phyloP scores from a whole-genome alignment of 2,797 vertebrate genomes.

The Cossypha dichroa region DNA sequence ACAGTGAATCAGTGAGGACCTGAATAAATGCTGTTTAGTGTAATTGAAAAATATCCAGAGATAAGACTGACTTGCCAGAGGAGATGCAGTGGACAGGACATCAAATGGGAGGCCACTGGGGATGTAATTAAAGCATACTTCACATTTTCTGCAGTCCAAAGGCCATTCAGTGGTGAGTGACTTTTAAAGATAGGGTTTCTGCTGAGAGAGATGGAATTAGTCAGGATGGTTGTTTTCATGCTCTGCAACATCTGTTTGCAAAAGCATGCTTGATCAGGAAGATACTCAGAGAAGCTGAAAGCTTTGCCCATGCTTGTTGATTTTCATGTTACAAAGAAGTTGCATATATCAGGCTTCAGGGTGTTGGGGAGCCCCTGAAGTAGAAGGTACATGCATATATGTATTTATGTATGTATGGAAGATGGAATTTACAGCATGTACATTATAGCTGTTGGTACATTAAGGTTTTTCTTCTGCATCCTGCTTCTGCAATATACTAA shows the following conservation, averaged over 20 bases:
- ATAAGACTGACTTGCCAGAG: conserved; percentile 63
- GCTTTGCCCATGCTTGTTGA: neutral
- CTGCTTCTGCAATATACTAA: neutral
- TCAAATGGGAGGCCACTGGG: conserved; percentile 53
- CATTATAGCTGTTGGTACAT: neutral
- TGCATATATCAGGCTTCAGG: neutral
- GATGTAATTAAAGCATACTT: conserved; percentile 66
- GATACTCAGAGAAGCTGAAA: conserved; percentile 24
- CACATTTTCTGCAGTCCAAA: conserved; percentile 62
- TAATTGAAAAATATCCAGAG: conserved; percentile 64
- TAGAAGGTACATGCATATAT: neutral
- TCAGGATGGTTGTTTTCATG: conserved; percentile 54
- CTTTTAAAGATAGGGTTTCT: conserved; percentile 56
- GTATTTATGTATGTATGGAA: neutral
- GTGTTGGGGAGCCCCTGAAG: neutral
- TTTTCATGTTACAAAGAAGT: neutral
- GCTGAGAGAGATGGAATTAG: conserved; percentile 45
- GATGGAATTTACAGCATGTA: neutral
- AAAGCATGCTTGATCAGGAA: conserved; percentile 1
- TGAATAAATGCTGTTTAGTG: conserved; percentile 22
- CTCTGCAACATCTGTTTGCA: conserved; percentile 39
- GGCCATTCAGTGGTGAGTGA: conserved; percentile 50
- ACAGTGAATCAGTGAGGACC: conserved; percentile 37
- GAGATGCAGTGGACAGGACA: conserved; percentile 54
- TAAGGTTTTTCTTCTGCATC: neutral